Conservation (phyloP, 2,113 vertebrate species). For the Malurus cyaneus region DNA sequence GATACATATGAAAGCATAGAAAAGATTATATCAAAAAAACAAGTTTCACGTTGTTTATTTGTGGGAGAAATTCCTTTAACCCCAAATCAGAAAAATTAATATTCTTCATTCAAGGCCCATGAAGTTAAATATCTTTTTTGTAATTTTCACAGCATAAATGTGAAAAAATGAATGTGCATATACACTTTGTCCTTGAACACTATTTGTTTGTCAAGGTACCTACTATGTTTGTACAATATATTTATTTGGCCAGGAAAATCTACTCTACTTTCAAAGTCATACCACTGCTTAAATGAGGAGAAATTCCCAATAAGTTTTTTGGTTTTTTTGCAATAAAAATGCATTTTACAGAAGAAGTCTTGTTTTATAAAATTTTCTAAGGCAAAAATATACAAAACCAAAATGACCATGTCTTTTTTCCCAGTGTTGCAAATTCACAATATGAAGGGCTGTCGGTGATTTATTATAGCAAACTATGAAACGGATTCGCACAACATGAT, state of each 20-base stretch:
- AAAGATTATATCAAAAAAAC: background rate
- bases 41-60: background rate
- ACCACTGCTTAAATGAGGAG: background rate
- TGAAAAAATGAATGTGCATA: background rate
- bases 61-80: background rate
- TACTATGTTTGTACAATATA: background rate
- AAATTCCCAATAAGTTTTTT: background rate
- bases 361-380: background rate
- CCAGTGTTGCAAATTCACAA: background rate
- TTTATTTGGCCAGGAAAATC: slow-evolving; percentile 22
- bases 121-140: background rate
- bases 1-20: background rate
- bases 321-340: slow-evolving; percentile 3
- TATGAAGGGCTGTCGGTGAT: background rate
- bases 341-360: background rate
- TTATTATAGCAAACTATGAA: background rate
- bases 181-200: background rate
- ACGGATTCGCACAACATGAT: background rate
- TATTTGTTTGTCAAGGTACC: slow-evolving; percentile 19
- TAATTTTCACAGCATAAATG: background rate
- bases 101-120: background rate
- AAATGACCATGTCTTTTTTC: background rate
- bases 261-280: slow-evolving; percentile 24
- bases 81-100: background rate
- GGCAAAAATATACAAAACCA: background rate